Conservation (phyloP, 2,797 vertebrate genomes). For the Eospalax fontanierii region DNA sequence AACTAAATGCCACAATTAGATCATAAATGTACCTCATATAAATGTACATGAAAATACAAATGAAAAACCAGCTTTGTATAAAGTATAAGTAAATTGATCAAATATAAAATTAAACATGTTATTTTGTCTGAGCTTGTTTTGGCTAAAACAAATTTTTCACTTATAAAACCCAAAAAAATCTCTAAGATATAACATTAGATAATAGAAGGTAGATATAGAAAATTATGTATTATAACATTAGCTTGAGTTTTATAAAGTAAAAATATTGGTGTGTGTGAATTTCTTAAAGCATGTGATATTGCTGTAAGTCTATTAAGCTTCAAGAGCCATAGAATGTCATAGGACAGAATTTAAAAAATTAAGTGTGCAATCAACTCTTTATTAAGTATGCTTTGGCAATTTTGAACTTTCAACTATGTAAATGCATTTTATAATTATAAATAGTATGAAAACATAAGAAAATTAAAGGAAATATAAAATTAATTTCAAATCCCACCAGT, state of each 20-base stretch:
- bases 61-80: not conserved
- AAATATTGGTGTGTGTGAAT: not conserved
- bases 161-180: not conserved
- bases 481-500: not conserved
- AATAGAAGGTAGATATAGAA: not conserved
- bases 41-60: not conserved
- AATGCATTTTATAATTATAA: constrained; percentile 14
- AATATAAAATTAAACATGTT: too few species aligned
- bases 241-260: not conserved
- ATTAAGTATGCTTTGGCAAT: not conserved
- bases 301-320: not conserved
- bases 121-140: too few species aligned
- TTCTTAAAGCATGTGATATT: not conserved
- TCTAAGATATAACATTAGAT: not conserved
- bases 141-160: not conserved
- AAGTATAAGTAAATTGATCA: not conserved
- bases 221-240: not conserved
- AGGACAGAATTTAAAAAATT: not conserved
- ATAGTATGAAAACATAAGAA: not conserved
- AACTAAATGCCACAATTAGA: not conserved
- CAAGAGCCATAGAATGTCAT: not conserved
- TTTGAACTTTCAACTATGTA: constrained; percentile 15
- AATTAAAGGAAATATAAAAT: not conserved
- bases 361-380: not conserved
- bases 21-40: not conserved